Evolutionary conservation across 2,888 invertebrate species (phyloP).

Genomic region (Dione juno): DNA sequence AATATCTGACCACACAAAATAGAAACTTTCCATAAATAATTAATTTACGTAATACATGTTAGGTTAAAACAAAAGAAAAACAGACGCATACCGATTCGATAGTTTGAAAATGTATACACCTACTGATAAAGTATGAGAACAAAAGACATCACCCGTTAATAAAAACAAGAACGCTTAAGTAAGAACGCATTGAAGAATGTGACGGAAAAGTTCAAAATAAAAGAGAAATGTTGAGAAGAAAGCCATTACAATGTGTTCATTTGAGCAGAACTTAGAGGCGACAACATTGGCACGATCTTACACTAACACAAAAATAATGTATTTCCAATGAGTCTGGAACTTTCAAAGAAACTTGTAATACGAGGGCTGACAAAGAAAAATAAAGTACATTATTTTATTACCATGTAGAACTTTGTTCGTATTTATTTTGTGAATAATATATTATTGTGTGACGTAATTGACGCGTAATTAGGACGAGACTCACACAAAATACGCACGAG

Average conservation of each 20-base stretch:
- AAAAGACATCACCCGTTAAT: slow-evolving; percentile 15
- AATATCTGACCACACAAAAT: not conserved
- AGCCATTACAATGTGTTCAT: slow-evolving; percentile 46
- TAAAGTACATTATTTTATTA: slow-evolving; percentile 38
- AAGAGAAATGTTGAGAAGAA: slow-evolving; percentile 35
- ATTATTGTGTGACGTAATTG: not conserved
- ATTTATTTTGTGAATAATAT: not conserved
- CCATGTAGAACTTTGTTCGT: slow-evolving; percentile 12
- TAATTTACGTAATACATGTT: not conserved
- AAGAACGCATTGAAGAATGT: slow-evolving; percentile 35
- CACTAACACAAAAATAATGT: slow-evolving; percentile 48
- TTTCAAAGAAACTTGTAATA: slow-evolving; percentile 39
- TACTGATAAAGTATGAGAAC: slow-evolving; percentile 1
- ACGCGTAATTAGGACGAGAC: slow-evolving; percentile 1
- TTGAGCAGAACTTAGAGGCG: slow-evolving; percentile 47
- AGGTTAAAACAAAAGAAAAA: not conserved
- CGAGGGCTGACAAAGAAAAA: slow-evolving; percentile 30
- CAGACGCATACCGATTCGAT: not conserved
- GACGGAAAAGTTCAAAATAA: slow-evolving; percentile 39
- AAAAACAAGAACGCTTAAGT: slow-evolving; percentile 23
- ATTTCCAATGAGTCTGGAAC: slow-evolving; percentile 45
- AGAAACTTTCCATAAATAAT: not conserved
- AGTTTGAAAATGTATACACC: not conserved
- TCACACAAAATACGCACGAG: not conserved
- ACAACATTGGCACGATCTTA: slow-evolving; percentile 46